Conservation (phyloP, 2,113 vertebrate species). For the Uria aalge region DNA sequence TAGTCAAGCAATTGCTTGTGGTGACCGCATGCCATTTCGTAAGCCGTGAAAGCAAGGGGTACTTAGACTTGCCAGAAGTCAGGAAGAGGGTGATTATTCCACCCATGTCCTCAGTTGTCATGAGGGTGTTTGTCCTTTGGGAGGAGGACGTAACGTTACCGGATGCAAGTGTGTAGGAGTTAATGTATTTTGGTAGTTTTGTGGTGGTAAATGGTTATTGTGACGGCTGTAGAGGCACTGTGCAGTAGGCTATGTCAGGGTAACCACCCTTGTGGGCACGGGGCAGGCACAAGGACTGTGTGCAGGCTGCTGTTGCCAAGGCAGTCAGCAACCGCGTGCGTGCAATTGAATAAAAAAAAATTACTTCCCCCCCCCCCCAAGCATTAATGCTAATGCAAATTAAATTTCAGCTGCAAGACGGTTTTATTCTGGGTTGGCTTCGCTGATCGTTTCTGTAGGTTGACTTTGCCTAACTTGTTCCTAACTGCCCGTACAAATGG, state of each 20-base stretch:
- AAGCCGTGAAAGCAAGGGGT: background rate
- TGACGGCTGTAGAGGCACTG: background rate
- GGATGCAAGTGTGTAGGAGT: background rate
- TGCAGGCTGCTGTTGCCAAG: background rate
- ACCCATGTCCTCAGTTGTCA: background rate
- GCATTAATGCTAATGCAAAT: slow-evolving; percentile 14
- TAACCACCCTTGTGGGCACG: background rate
- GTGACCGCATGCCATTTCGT: background rate
- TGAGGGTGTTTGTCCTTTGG: background rate
- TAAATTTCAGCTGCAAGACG: background rate
- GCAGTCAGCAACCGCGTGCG: accelerated
- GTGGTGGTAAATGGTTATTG: background rate
- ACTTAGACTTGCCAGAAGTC: background rate
- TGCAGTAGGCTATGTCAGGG: background rate
- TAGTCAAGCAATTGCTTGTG: background rate
- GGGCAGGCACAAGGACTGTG: background rate
- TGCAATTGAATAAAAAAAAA: background rate
- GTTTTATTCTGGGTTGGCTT: slow-evolving; percentile 19
- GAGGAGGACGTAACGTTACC: background rate
- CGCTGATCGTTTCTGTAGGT: background rate
- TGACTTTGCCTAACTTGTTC: background rate
- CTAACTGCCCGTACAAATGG: background rate
- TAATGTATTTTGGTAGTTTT: background rate
- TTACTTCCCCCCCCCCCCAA: background rate
- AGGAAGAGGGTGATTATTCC: background rate